These are phyloP conservation scores for Bergia puertoricense DNA, from an alignment of 92 coral and sea anemone species.

Conservation along the genomic window DNA sequence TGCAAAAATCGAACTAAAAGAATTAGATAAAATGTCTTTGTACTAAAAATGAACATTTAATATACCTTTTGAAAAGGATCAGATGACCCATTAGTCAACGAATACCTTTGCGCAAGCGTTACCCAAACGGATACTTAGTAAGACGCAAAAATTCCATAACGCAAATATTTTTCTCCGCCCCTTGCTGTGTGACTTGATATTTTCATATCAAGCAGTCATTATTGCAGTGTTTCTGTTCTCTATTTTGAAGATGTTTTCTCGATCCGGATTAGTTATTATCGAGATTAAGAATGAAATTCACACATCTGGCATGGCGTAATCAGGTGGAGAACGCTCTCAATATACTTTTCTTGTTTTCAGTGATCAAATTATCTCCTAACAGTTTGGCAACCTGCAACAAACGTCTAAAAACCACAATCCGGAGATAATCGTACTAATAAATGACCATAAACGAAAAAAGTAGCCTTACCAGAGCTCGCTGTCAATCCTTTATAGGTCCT, in stretches of 20 bases:
- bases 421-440: background rate
- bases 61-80: background rate
- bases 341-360: background rate
- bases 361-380: slow-evolving; percentile 18
- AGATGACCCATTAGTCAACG: background rate
- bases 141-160: background rate
- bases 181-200: slow-evolving; percentile 12
- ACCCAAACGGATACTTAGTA: background rate
- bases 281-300: background rate
- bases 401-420: slow-evolving; percentile 8
- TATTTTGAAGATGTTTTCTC: background rate
- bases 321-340: background rate
- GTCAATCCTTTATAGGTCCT: background rate
- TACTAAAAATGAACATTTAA: background rate
- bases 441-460: background rate
- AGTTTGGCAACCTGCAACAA: slow-evolving; percentile 28
- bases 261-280: background rate
- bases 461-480: slow-evolving; percentile 6
- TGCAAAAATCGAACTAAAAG: background rate
- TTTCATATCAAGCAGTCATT: background rate
- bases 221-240: background rate
- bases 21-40: background rate
- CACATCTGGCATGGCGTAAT: slow-evolving; percentile 1
- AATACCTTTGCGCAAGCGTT: background rate
- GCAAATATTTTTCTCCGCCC: slow-evolving; percentile 20